A percentile compares a stretch with the other conserved stretches of the same genome.
phyloP scores from a whole-genome alignment of 2,113 vertebrate species.

The Cyphomyrus discorhynchus region DNA sequence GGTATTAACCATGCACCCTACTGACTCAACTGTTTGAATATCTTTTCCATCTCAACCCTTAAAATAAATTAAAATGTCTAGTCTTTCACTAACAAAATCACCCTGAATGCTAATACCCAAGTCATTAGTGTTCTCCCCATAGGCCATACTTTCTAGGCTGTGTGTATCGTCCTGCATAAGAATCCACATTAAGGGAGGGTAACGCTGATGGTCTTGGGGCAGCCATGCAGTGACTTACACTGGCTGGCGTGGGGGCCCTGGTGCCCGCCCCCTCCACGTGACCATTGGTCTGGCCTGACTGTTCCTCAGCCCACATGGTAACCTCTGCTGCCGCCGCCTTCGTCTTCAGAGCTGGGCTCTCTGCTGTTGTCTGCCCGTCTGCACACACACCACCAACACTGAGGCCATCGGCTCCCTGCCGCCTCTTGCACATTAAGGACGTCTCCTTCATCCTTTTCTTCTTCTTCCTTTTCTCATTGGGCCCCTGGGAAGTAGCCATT shows the following conservation, averaged over 20 bases:
- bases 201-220: background rate
- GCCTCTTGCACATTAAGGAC: background rate
- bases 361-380: background rate
- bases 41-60: background rate
- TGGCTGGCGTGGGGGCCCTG: conserved; percentile 13
- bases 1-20: background rate
- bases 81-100: background rate
- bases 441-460: conserved; percentile 10
- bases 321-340: background rate
- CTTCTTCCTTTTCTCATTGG: conserved; percentile 23
- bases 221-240: conserved; percentile 32
- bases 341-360: background rate
- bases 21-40: background rate
- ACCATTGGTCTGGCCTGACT: background rate
- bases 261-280: background rate
- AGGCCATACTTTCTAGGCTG: background rate
- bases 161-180: background rate
- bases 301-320: background rate
- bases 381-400: background rate
- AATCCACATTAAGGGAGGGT: background rate
- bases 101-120: background rate
- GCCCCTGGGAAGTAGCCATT: background rate
- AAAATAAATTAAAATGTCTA: background rate
- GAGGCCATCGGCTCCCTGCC: background rate
- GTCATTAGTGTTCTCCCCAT: background rate